Evolutionary conservation across 1,140 invertebrate species (phyloP).

Genomic region (Mizuhopecten yessoensis): DNA sequence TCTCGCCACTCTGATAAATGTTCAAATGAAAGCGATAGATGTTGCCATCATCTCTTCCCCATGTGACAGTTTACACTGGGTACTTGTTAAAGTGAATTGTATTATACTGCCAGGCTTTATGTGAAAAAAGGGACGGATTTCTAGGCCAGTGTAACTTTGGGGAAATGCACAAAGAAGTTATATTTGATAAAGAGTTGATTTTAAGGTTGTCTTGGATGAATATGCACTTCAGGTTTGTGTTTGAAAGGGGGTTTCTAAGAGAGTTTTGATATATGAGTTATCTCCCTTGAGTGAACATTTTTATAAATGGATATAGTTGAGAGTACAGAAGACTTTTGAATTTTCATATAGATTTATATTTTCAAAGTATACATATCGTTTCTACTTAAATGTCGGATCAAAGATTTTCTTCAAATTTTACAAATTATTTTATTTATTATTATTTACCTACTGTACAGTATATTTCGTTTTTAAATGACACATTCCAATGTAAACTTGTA

Average conservation of each 20-base stretch:
- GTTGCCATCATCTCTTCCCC: too few relatives aligned
- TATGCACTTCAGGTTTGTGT: background rate
- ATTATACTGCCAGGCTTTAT: background rate
- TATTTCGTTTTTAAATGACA: background rate
- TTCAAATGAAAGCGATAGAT: background rate
- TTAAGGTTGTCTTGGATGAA: background rate
- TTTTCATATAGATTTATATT: too few relatives aligned
- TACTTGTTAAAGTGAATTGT: background rate
- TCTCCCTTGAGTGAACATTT: too few relatives aligned
- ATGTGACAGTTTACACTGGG: background rate
- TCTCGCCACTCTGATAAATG: background rate
- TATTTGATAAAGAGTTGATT: background rate
- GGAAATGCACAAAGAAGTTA: background rate
- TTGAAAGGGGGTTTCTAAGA: background rate
- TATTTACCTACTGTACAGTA: background rate
- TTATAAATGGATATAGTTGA: too few relatives aligned
- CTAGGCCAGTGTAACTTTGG: background rate
- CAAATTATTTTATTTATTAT: background rate
- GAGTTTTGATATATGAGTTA: background rate
- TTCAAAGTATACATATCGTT: background rate
- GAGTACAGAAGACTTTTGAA: too few relatives aligned
- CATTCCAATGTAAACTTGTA: background rate
- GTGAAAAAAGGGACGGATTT: background rate
- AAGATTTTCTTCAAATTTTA: background rate
- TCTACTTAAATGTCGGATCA: background rate